Percentiles rank a stretch among this genome's conserved stretches.
These are phyloP conservation scores for Poeciliopsis turrubarensis DNA, from an alignment of 2,113 vertebrate genomes.

Conservation along the genomic window DNA sequence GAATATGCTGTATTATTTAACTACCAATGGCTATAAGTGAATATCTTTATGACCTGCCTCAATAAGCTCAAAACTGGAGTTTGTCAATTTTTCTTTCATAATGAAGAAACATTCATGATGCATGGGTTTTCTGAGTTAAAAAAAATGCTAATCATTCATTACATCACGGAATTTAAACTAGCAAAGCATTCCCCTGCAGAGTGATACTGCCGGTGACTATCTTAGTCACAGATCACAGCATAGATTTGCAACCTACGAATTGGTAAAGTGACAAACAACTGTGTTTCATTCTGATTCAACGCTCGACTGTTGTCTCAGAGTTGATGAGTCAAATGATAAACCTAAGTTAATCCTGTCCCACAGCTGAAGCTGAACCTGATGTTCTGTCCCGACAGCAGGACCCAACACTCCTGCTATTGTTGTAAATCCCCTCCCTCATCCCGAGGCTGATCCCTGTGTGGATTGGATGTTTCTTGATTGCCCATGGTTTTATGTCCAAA, in stretches of 20 bases:
- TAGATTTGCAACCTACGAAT: background rate
- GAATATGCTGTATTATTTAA: background rate
- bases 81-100: background rate
- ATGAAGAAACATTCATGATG: background rate
- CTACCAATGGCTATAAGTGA: background rate
- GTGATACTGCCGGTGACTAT: background rate
- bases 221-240: constrained; percentile 2
- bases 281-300: constrained; percentile 32
- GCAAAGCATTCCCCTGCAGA: background rate
- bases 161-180: background rate
- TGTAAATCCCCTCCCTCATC: constrained; percentile 68
- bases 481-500: constrained; percentile 51
- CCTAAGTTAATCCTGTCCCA: constrained; percentile 48
- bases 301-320: constrained; percentile 11
- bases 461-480: constrained; percentile 69
- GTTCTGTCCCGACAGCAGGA: constrained; percentile 5
- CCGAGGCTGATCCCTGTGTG: constrained; percentile 49
- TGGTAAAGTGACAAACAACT: constrained; percentile 9
- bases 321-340: constrained; percentile 28
- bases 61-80: background rate
- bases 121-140: background rate
- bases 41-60: background rate
- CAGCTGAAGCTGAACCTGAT: constrained; percentile 45
- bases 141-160: background rate
- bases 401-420: constrained; percentile 37